Conservation (phyloP, 1,140 invertebrate species). For the Drosophila mojavensis region DNA sequence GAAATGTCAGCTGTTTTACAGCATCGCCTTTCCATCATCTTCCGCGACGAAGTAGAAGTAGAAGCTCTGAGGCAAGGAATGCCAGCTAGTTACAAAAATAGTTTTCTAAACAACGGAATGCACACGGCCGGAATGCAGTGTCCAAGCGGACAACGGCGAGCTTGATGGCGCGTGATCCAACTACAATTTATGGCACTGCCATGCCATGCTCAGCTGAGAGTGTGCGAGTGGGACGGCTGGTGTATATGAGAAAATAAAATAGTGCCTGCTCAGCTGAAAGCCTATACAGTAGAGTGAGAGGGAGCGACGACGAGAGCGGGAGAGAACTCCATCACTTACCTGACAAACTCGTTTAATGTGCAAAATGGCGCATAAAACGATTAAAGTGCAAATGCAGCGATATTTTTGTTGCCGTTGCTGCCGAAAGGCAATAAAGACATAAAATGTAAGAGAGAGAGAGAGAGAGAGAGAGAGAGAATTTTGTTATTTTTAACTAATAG, state of each 20-base stretch:
- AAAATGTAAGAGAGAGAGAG: background rate
- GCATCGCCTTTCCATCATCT: slow-evolving; percentile 28
- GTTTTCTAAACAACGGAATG: slow-evolving; percentile 51
- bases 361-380: slow-evolving; percentile 19
- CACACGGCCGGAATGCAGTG: slow-evolving; percentile 65
- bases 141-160: slow-evolving; percentile 19
- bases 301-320: too few relatives aligned
- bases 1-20: slow-evolving; percentile 70
- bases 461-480: too few relatives aligned
- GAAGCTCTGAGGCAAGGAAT: slow-evolving; percentile 50
- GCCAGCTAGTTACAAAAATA: slow-evolving; percentile 67
- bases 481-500: background rate
- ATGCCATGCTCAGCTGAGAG: background rate
- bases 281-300: background rate
- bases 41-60: background rate
- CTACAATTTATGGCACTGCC: slow-evolving; percentile 20
- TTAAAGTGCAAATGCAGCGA: background rate
- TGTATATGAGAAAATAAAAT: slow-evolving; percentile 10
- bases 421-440: background rate
- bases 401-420: background rate
- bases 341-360: background rate
- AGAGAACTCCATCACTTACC: background rate
- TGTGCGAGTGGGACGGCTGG: background rate
- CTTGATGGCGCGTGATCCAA: slow-evolving; percentile 21
- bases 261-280: slow-evolving; percentile 1